Evolutionary conservation across 2,797 vertebrate genomes (phyloP), one percentile per base, ranked within the genome.

Genomic region (Sphenopsis melanotis): DNA sequence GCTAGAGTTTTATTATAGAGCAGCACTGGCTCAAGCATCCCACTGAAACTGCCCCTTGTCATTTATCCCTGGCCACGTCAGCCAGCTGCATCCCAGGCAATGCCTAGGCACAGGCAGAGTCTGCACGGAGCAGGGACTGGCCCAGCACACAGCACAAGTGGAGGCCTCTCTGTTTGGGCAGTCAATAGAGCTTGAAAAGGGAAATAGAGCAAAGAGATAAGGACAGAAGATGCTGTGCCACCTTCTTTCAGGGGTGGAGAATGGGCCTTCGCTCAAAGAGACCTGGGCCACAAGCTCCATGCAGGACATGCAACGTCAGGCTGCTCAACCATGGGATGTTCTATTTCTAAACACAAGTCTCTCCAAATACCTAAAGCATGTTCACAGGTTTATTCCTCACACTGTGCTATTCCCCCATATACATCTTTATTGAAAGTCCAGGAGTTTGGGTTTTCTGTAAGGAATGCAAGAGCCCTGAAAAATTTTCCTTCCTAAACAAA

Each of bases 261-360:
- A 72, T 9, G 21, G 37, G 9, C 6, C 13, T 13, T 18, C 23
- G 16, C n/a, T 72, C 53, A 50, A n/a, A 47, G 57, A 79, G 30
- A 65, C 29, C 12, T 15, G 22, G 11, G 27, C 47, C 69, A 41
- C 1, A 3, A 12, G 29, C 34, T 52, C 44, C 36, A 46, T 5
- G 16, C 18, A 46, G n/a, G 63, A n/a, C 7, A 46, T 0, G 2
- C 15, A 10, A 10, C 2, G 2, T 19, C 57, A 56, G 34, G n/a
- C 34, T 41, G n/a, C 50, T 50, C 55, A 60, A 1, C 5, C 27
- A 26, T 1, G 1, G 37, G 34, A 34, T 56, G 15, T 30, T 14
- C 23, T 27, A 10, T 22, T 61, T 23, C 53, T 52, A 24, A 42
- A 69, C 2, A 53, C 15, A 50, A 27, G 18, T 50, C 39, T n/a